Conservation (phyloP, 1,140 invertebrate genomes). For the Octopus sinensis region DNA sequence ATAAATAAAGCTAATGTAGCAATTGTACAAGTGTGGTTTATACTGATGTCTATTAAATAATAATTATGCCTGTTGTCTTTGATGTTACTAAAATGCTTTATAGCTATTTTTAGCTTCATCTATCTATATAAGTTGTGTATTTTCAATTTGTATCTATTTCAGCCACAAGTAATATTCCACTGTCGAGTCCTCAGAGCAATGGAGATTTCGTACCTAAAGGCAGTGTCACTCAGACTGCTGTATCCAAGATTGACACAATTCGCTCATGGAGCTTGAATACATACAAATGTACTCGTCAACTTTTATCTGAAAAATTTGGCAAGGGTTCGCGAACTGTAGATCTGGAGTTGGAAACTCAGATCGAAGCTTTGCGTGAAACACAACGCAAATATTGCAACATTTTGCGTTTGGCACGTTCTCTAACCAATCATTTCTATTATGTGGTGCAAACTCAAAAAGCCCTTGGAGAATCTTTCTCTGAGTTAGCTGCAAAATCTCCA, state of each 20-base stretch:
- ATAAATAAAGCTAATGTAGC: too few relatives aligned
- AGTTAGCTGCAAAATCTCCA: conserved; percentile 88
- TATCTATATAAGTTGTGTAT: too few relatives aligned
- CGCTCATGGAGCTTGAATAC: conserved; percentile 96
- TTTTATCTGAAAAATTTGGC: conserved; percentile 90
- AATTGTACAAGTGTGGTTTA: too few relatives aligned
- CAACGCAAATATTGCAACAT: conserved; percentile 89
- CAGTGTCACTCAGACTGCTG: conserved; percentile 40
- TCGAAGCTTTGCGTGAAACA: conserved; percentile 87
- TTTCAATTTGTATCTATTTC: conserved; percentile 26
- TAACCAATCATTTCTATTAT: conserved; percentile 84
- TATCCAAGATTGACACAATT: conserved; percentile 71
- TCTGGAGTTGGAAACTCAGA: conserved; percentile 85
- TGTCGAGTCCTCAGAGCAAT: conserved; percentile 49
- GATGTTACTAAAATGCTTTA: too few relatives aligned
- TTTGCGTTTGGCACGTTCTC: conserved; percentile 76
- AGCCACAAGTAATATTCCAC: conserved; percentile 57
- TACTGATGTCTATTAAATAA: too few relatives aligned
- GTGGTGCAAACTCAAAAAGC: conserved; percentile 78
- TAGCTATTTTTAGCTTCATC: too few relatives aligned
- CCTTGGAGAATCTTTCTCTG: conserved; percentile 87
- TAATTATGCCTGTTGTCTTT: too few relatives aligned
- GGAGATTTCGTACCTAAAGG: conserved; percentile 46
- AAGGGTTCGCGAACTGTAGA: conserved; percentile 87
- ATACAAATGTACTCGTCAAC: conserved; percentile 93